Conservation (phyloP, 2,113 vertebrate genomes). For the Vidua macroura region DNA sequence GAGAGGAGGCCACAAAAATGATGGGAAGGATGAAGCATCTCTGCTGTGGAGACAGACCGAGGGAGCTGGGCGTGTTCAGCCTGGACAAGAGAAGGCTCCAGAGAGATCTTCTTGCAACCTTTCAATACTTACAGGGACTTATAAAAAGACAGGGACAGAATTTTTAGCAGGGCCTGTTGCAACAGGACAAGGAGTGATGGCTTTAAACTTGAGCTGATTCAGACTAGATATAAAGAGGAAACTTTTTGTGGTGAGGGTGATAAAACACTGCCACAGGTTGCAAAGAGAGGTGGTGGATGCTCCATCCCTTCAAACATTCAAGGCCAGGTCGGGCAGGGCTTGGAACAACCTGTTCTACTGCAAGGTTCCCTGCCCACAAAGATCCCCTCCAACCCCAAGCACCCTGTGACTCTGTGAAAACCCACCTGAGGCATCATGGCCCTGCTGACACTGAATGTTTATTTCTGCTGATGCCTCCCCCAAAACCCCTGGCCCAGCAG, state of each 20-base stretch:
- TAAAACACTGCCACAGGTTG: background rate
- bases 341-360: background rate
- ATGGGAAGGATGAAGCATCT: background rate
- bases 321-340: accelerated
- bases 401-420: accelerated
- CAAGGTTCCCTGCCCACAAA: background rate
- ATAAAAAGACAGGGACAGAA: background rate
- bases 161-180: background rate
- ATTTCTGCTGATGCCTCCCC: accelerated
- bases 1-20: background rate
- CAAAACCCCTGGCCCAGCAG: accelerated
- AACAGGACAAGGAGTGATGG: background rate
- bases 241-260: background rate
- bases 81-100: background rate
- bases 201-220: background rate
- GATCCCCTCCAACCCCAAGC: background rate
- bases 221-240: background rate
- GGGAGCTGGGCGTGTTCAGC: background rate
- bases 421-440: accelerated
- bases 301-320: background rate
- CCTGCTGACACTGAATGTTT: background rate
- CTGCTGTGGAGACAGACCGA: background rate
- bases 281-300: background rate
- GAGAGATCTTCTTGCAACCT: background rate
- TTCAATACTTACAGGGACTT: background rate